phyloP scores from a whole-genome alignment of 2,113 vertebrate genomes.

The Calidris pygmaea region DNA sequence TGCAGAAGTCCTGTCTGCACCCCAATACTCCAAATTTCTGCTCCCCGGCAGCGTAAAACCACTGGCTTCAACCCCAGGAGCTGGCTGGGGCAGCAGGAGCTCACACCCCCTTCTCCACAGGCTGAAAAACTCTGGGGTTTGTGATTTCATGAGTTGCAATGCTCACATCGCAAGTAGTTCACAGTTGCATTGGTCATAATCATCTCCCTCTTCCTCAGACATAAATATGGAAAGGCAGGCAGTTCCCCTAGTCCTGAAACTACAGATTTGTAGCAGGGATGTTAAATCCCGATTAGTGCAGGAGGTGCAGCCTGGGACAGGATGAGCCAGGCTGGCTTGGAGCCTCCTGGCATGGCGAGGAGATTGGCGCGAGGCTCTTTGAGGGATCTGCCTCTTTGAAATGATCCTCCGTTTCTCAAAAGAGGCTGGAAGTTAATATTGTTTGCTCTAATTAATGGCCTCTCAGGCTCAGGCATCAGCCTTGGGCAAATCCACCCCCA shows the following conservation, averaged over 20 bases:
- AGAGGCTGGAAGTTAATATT: conserved; percentile 1
- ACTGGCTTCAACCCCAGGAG: background rate
- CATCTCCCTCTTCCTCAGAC: background rate
- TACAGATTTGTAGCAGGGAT: background rate
- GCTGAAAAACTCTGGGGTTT: background rate
- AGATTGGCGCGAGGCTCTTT: background rate
- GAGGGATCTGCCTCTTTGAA: background rate
- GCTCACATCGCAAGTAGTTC: background rate
- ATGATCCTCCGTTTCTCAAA: background rate
- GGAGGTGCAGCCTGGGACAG: background rate
- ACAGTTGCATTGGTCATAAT: background rate
- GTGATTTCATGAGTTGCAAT: background rate
- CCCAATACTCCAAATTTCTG: background rate
- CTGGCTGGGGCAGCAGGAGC: background rate
- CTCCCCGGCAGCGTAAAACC: background rate
- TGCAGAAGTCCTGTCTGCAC: background rate
- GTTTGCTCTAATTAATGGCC: conserved; percentile 38
- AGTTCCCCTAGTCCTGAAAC: background rate
- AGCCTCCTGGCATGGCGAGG: background rate
- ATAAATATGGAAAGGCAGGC: background rate
- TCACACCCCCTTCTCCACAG: background rate
- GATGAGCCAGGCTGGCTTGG: background rate
- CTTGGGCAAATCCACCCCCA: conserved; percentile 27
- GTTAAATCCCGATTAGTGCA: background rate
- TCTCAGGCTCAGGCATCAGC: conserved; percentile 18